Base-by-base conservation (phyloP, 2,797 vertebrate genomes). In the Megaceryle alcyon region DNA sequence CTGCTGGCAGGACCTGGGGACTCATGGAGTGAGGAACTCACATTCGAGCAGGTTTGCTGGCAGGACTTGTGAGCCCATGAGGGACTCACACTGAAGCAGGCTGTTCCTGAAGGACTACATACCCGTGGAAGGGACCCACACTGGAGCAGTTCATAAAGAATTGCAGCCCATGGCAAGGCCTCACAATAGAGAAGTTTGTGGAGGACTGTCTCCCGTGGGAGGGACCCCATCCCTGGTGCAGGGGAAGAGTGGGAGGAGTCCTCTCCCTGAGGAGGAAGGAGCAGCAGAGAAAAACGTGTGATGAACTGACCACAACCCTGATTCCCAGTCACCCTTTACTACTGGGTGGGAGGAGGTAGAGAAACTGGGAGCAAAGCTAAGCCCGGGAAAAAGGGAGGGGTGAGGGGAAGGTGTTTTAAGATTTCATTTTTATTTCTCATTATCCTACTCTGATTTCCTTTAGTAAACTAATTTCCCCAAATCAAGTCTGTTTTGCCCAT, bases 231-330 rank as follows among this genome's bases (percentile, higher is more conserved):
- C 3, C 43, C 5, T 14, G 49, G 44, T 26, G 12, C 61, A 69
- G 29, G 17, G 9, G 20, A 64, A 37, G 44, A 64, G 31, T 20
- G 26, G 25, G 33, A 68, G 33, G 26, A 57, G 23, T 57, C 33
- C 43, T 57, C 0, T 6, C 22, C 12, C 22, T 19, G 23, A 22
- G 54, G 16, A 69, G 21, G 33, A 78, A 48, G 22, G 14, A 33
- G 29, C 12, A 2, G 31, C 23, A 73, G 43, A 54, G 25, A 53
- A 12, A 79, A 79, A 20, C 0, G 0, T 10, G 10, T 7, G 29
- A 64, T 14, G 12, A 82, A 59, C 17, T 43, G 68, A 73, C 7
- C 26, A 21, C 14, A 64, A 21, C 1, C 7, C 21, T 10, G 8
- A 6, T 26, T 79, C 9, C 35, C 44, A 12, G 7, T 33, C 41